phyloP scores from a whole-genome alignment of 1,140 invertebrate genomes.

The Cotesia glomerata region DNA sequence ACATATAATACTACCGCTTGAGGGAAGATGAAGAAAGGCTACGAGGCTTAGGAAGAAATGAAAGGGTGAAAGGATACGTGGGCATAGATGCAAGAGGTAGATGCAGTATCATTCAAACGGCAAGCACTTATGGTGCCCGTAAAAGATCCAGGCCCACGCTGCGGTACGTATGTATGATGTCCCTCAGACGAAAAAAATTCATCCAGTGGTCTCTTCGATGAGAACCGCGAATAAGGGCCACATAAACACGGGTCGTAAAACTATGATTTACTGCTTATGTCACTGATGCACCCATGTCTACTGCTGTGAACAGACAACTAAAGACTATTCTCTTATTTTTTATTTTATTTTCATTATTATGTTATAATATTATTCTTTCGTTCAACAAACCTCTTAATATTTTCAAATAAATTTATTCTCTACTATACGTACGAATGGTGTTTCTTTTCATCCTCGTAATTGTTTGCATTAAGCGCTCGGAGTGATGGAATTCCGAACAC shows the following conservation, averaged over 20 bases:
- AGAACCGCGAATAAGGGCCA: conserved; percentile 52
- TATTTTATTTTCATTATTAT: not conserved
- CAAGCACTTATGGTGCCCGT: conserved; percentile 45
- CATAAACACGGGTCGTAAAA: conserved; percentile 57
- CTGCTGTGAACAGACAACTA: conserved; percentile 3
- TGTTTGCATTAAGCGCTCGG: no score
- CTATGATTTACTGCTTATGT: conserved; percentile 59
- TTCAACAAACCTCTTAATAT: not conserved
- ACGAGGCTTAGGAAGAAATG: not conserved
- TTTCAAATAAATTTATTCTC: no score
- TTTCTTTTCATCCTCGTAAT: no score
- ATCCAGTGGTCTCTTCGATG: conserved; percentile 38
- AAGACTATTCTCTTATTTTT: conserved; percentile 22
- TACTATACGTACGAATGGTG: no score
- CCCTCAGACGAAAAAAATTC: conserved; percentile 17
- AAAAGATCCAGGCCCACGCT: conserved; percentile 48
- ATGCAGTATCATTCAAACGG: conserved; percentile 11
- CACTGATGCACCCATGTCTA: conserved; percentile 49
- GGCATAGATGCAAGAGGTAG: not conserved
- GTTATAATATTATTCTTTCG: no score
- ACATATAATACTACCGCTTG: no score
- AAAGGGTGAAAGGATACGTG: not conserved
- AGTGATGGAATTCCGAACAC: no score
- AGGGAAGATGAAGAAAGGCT: not conserved
- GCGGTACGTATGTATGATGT: conserved; percentile 13